Base-by-base conservation (phyloP, 2,888 invertebrate genomes). In the Xanthorhoe designata region DNA sequence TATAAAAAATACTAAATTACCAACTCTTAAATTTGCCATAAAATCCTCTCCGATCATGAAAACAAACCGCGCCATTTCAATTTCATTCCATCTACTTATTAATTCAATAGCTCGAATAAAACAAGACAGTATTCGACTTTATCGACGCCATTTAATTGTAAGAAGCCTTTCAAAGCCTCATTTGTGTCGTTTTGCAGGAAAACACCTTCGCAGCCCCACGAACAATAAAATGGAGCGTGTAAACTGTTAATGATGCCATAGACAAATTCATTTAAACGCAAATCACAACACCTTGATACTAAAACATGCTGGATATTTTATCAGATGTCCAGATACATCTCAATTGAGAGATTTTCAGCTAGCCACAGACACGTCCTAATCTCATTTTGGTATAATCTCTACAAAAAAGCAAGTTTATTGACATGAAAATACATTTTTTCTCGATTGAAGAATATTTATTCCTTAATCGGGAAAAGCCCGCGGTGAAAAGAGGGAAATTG, bases 151-250 rank as follows among this genome's bases (percentile, higher is more conserved):
- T 70, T 74, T 72, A 69, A 75, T 73, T 75, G 71, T 71, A 70
- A 66, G 73, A 72, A 68, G 69, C 68, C 69, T 69, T 69, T 71
- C 68, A 68, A 70, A 66, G 69, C 65, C 61, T 68, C 70, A 70
- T 78, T 75, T 71, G 69, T 72, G 71, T 67, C 68, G 68, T 71
- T 63, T 59, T 63, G 35, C 53, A n/a, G 66, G 64, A 70, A 70
- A 69, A 65, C 72, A 73, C 68, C 73, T 76, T 75, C 70, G 72
- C 71, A 76, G 75, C 72, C 72, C 76, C 60, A 69, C 32, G 61
- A 70, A 81, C 77, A 79, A 81, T 79, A 79, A 80, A 79, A 66
- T 59, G 76, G 72, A 74, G 65, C 71, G 70, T 73, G 75, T 78
- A 77, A 81, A 79, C 76, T 75, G 76, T 73, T 79, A 78, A 77